phyloP scores from a whole-genome alignment of 2,888 invertebrate genomes.

The Caenorhabditis doughertyi region DNA sequence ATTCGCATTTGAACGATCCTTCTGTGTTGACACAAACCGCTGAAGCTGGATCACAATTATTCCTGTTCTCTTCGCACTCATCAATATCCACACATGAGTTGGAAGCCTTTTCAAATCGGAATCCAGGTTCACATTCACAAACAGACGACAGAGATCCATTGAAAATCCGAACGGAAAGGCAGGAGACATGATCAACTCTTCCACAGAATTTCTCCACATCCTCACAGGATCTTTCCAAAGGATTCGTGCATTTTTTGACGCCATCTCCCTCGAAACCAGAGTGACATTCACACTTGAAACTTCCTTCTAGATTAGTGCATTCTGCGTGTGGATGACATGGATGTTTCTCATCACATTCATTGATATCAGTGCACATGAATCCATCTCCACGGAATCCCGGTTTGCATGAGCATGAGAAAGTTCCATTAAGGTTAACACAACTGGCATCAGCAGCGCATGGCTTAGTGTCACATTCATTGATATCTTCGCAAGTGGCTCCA shows the following conservation, averaged over 20 bases:
- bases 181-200: conserved; percentile 66
- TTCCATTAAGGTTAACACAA: conserved; percentile 75
- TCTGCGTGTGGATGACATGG: conserved; percentile 80
- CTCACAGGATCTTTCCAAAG: conserved; percentile 73
- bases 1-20: conserved; percentile 92
- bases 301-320: conserved; percentile 77
- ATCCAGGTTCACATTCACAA: conserved; percentile 78
- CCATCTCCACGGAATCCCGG: conserved; percentile 79
- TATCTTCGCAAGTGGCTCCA: conserved; percentile 64
- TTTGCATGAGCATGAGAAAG: conserved; percentile 76
- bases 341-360: conserved; percentile 75
- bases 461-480: conserved; percentile 76
- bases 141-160: conserved; percentile 72
- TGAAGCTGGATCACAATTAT: conserved; percentile 80
- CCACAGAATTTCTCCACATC: conserved; percentile 74
- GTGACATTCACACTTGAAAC: conserved; percentile 78
- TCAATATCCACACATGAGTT: conserved; percentile 74
- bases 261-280: conserved; percentile 78
- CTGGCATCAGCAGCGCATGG: conserved; percentile 72
- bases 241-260: conserved; percentile 75
- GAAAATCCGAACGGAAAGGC: conserved; percentile 70
- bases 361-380: conserved; percentile 77
- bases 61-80: conserved; percentile 78
- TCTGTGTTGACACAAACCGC: conserved; percentile 92
- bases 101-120: conserved; percentile 68